Evolutionary conservation across 2,888 invertebrate species (phyloP).

Genomic region (Cataglyphis cursor): DNA sequence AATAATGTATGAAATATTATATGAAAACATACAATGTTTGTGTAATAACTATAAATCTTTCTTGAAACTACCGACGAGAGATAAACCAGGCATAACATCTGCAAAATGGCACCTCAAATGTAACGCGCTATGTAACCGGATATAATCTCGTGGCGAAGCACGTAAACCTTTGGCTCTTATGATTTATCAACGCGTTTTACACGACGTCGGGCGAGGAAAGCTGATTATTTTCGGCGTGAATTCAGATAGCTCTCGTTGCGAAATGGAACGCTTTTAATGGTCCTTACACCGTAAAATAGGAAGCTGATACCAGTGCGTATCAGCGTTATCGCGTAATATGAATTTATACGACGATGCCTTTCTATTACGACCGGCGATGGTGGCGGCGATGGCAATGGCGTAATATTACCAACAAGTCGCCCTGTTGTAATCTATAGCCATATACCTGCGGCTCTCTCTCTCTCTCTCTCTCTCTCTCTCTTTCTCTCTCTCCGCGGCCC

Average conservation of each 20-base stretch:
- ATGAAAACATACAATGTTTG: neutral
- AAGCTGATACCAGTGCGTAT: constrained; percentile 45
- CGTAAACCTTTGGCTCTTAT: neutral
- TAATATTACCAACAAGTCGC: constrained; percentile 52
- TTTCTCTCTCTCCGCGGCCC: constrained; percentile 24
- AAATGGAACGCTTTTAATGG: constrained; percentile 42
- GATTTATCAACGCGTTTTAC: constrained; percentile 42
- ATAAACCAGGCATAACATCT: neutral
- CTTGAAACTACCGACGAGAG: neutral
- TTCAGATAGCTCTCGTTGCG: constrained; percentile 23
- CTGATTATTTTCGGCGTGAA: constrained; percentile 36
- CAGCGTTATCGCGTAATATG: constrained; percentile 47
- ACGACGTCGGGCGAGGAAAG: constrained; percentile 29
- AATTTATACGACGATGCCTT: constrained; percentile 54
- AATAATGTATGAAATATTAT: neutral
- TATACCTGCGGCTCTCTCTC: neutral
- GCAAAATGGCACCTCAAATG: constrained; percentile 25
- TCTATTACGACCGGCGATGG: constrained; percentile 47
- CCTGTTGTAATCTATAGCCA: constrained; percentile 42
- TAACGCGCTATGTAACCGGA: constrained; percentile 29
- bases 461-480: neutral
- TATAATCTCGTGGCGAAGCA: constrained; percentile 5
- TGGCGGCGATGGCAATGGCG: neutral
- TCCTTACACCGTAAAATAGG: constrained; percentile 38
- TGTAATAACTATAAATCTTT: neutral